Base-by-base conservation (phyloP, 2,888 invertebrate species). In the Epinotia bilunana region DNA sequence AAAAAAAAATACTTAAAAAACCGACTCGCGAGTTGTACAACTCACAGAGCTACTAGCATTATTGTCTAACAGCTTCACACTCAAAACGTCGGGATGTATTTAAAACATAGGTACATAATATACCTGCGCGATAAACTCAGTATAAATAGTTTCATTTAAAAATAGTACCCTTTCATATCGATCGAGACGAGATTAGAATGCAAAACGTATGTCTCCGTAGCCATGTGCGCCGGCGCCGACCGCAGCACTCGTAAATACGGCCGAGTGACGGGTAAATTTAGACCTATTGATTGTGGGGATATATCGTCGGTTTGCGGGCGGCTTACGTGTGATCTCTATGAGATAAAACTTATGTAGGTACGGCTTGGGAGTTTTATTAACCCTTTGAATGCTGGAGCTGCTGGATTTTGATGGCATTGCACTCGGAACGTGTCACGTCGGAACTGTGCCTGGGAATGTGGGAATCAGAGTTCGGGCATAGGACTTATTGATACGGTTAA, bases 231-330 rank as follows among this genome's bases (percentile, higher is more conserved):
- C 28, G 65, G 65, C 65, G 65, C 53, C 65, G 65, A 0, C 63
- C 16, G 28, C 53, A 28, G 65, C 39, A 64, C 20, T 49, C 65
- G 65, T 65, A 65, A 65, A 65, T 65, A 65, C 65, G 49, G 28
- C 49, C 16, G 46, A 23, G 49, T 33, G 65, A 53, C 65, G 49
- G 28, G 65, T 65, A 65, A 65, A 65, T 65, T 64, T 28, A 65
- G 28, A 53, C n/a, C 65, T 28, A 65, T 65, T 49, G 65, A 65
- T 65, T 65, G 65, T 65, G 20, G 7, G 49, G 64, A 64, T 64
- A 49, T 64, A 57, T 68, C 57, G 18, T n/a, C 20, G n/a, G 46
- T 64, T 16, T 33, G 65, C 28, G 64, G 28, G 65, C 65, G 53
- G 65, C 65, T 11, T 23, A 49, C 53, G 23, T 65, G 28, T 65